These are phyloP conservation scores for Blastomussa wellsi DNA, from an alignment of 92 coral and sea anemone genomes.

Conservation along the genomic window DNA sequence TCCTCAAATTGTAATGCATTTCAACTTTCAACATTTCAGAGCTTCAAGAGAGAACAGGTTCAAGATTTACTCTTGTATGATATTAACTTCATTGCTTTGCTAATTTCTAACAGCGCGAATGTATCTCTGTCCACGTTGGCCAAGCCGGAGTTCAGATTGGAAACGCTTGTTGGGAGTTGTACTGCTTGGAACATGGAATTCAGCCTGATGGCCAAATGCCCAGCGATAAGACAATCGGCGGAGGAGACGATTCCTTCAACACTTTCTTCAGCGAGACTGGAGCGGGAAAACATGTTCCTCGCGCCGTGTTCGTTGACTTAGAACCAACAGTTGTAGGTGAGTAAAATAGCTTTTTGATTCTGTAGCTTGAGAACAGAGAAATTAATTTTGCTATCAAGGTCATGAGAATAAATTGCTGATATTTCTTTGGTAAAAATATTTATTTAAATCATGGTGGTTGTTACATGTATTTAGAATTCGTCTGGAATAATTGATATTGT, in stretches of 20 bases:
- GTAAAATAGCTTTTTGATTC: neutral
- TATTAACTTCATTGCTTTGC: neutral
- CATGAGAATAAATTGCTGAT: neutral
- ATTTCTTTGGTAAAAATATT: neutral
- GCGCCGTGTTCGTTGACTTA: slow-evolving; percentile 92
- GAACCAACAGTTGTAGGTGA: slow-evolving; percentile 97
- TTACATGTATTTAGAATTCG: neutral
- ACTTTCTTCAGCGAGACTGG: slow-evolving; percentile 97
- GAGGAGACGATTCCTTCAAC: slow-evolving; percentile 91
- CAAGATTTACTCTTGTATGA: neutral
- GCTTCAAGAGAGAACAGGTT: neutral
- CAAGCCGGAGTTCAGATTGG: slow-evolving; percentile 98
- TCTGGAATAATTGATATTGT: neutral
- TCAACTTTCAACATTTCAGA: neutral
- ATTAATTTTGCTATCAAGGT: neutral
- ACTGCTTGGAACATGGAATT: slow-evolving; percentile 96
- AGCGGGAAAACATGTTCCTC: slow-evolving; percentile 92
- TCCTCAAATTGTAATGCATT: neutral
- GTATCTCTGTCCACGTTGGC: slow-evolving; percentile 93
- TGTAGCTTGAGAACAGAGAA: neutral
- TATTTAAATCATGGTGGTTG: neutral
- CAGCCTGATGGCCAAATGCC: slow-evolving; percentile 94
- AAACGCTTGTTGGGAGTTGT: slow-evolving; percentile 98
- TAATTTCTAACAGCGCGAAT: slow-evolving; percentile 71
- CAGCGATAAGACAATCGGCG: slow-evolving; percentile 72